These are phyloP conservation scores for Scaptodrosophila latifasciaeformis DNA, from an alignment of 2,888 invertebrate genomes.

Conservation along the genomic window DNA sequence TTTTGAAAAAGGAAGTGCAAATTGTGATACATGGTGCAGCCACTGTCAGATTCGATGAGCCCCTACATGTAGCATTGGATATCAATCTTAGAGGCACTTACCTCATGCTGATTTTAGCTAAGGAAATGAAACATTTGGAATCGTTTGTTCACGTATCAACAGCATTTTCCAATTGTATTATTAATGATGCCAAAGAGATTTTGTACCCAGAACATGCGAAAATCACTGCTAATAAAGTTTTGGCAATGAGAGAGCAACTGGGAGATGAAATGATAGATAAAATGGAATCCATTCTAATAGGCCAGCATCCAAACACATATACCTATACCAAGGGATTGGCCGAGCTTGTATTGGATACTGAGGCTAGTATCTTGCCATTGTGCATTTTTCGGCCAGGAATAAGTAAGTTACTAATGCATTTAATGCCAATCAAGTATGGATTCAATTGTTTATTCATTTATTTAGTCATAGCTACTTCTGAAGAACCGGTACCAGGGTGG, in stretches of 20 bases:
- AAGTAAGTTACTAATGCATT: slow-evolving; percentile 75
- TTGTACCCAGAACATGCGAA: slow-evolving; percentile 71
- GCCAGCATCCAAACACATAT: slow-evolving; percentile 81
- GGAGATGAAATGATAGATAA: slow-evolving; percentile 70
- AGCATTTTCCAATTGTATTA: slow-evolving; percentile 81
- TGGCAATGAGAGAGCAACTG: slow-evolving; percentile 63
- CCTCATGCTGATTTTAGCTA: slow-evolving; percentile 80
- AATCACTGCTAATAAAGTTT: slow-evolving; percentile 69
- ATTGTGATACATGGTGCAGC: slow-evolving; percentile 92
- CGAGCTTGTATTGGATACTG: slow-evolving; percentile 78
- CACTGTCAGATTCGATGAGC: slow-evolving; percentile 86
- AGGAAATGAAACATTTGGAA: slow-evolving; percentile 77
- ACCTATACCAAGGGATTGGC: slow-evolving; percentile 83
- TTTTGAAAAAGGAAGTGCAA: slow-evolving; percentile 73
- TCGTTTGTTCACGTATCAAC: slow-evolving; percentile 81
- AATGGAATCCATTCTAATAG: slow-evolving; percentile 59
- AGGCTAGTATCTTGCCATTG: slow-evolving; percentile 78
- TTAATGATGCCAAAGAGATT: slow-evolving; percentile 70
- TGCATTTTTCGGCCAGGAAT: slow-evolving; percentile 84
- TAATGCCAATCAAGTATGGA: no score
- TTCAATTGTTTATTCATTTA: no score
- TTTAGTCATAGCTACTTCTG: slow-evolving; percentile 71
- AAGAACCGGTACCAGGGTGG: slow-evolving; percentile 80
- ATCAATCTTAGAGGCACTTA: slow-evolving; percentile 83
- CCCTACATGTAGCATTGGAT: slow-evolving; percentile 80